phyloP scores from a whole-genome alignment of 2,797 vertebrate species.

The Menidia menidia region DNA sequence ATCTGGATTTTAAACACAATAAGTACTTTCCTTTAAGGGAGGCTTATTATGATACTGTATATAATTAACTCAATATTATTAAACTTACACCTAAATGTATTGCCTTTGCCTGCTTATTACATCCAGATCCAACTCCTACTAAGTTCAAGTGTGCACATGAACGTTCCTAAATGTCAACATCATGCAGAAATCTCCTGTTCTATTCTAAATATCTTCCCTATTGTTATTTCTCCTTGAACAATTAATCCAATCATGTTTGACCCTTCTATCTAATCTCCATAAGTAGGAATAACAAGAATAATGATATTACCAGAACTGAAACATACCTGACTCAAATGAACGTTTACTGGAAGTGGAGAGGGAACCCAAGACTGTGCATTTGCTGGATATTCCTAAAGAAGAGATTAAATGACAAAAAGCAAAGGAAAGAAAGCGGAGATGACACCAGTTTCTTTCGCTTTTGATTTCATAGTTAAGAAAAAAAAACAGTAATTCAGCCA shows the following conservation, averaged over 20 bases:
- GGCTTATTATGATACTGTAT: background rate
- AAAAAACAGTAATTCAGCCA: constrained; percentile 5
- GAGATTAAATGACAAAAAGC: background rate
- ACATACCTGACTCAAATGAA: constrained; percentile 92
- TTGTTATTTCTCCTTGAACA: background rate
- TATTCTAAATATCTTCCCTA: background rate
- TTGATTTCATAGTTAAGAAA: constrained; percentile 10
- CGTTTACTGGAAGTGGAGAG: constrained; percentile 95
- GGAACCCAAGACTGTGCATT: constrained; percentile 91
- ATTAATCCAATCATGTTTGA: background rate
- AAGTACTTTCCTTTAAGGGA: background rate
- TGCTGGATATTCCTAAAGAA: constrained; percentile 90
- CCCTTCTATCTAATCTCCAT: constrained; percentile 8
- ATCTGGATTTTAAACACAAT: background rate
- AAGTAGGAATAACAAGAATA: constrained; percentile 34
- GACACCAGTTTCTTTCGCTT: constrained; percentile 7
- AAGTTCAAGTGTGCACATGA: background rate
- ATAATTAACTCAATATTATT: no score
- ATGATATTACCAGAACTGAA: constrained; percentile 7
- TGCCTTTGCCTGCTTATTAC: constrained; percentile 6
- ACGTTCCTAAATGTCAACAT: no score
- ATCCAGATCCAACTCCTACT: constrained; percentile 23
- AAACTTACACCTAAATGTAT: background rate
- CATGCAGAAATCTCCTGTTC: background rate
- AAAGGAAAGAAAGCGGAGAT: background rate